phyloP scores from a whole-genome alignment of 2,888 invertebrate species.

The Gryllus longicercus region DNA sequence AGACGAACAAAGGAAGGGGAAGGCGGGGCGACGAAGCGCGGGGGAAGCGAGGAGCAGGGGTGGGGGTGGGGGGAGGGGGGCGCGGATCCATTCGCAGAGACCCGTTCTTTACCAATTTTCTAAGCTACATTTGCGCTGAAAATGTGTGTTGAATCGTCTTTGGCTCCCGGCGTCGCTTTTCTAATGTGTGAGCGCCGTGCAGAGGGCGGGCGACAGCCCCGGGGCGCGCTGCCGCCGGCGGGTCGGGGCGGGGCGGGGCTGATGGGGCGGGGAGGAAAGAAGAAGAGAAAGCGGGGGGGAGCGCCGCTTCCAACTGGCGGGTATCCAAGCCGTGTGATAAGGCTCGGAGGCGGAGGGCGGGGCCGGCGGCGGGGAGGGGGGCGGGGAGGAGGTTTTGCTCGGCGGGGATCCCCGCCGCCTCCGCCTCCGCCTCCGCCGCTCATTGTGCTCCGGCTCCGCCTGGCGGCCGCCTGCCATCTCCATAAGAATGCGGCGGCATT shows the following conservation, averaged over 20 bases:
- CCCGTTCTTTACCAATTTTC: slow-evolving; percentile 51
- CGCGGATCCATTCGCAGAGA: slow-evolving; percentile 40
- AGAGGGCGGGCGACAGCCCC: neutral
- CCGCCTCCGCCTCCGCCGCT: neutral
- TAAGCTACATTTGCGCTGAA: slow-evolving; percentile 52
- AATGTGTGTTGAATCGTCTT: slow-evolving; percentile 34
- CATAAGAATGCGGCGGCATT: slow-evolving; percentile 6
- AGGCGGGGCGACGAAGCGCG: slow-evolving; percentile 26
- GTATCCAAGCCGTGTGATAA: slow-evolving; percentile 29
- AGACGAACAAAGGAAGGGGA: slow-evolving; percentile 18
- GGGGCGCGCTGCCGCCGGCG: too few relatives aligned
- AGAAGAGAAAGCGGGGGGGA: neutral
- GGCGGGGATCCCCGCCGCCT: neutral
- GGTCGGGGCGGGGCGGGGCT: too few relatives aligned
- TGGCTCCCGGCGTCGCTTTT: slow-evolving; percentile 30
- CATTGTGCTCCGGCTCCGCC: neutral
- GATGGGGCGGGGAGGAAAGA: too few relatives aligned
- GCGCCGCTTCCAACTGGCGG: slow-evolving; percentile 32
- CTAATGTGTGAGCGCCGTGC: slow-evolving; percentile 23
- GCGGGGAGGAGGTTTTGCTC: neutral
- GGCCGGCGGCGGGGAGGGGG: neutral
- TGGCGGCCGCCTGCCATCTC: neutral
- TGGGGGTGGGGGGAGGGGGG: slow-evolving; percentile 5
- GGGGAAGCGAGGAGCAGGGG: neutral
- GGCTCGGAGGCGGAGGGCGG: slow-evolving; percentile 25